Base-by-base conservation (phyloP, 37 sponge, comb jelly and placozoan species). In the Haliclona indistincta region DNA sequence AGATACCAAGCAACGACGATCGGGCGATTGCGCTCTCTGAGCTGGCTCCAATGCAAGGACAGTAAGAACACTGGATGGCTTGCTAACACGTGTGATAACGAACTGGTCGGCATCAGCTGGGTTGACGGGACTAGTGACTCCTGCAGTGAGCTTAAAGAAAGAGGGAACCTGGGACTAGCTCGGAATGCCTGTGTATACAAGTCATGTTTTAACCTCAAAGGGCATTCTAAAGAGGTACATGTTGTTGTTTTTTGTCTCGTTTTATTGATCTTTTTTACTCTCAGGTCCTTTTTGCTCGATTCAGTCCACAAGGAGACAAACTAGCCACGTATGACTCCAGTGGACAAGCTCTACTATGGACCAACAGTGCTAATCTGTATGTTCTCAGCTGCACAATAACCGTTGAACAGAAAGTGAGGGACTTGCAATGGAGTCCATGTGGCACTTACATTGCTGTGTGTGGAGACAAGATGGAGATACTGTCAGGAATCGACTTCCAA, bases 341-440 rank as follows among this genome's bases (percentile, higher is more conserved):
- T 56, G 86, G 86, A 2, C 64, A 28, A 3, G 29, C 78, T 32
- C 42, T 69, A 25, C 15, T 78, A 32, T 85, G 86, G 86, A 78
- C 7, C 68, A 78, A 85, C 49, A 32, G 78, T 10, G 66, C 78
- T 0, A 70, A 78, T 23, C 55, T 85, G 0, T 74, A 78, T 38
- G 73, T 73, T 3, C 65, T 70, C 32, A 68, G 71, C 20, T 62
- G 39, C 29, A 36, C 47, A 4, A 44, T 71, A 30, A 52, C 49
- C 4, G 52, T 25, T 15, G 38, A 58, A 38, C 37, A 49, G 11
- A 22, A 26, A 8, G 26, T 85, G 54, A 63, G 42, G 1, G 86
- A 85, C 79, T 54, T 85, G 0, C 73, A 77, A 68, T 85, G 86
- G 86, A 77, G 71, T 49, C 40, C 52, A 0, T 73, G 74, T 43